Evolutionary conservation across 2,113 vertebrate species (phyloP).

Genomic region (Suncus etruscus): DNA sequence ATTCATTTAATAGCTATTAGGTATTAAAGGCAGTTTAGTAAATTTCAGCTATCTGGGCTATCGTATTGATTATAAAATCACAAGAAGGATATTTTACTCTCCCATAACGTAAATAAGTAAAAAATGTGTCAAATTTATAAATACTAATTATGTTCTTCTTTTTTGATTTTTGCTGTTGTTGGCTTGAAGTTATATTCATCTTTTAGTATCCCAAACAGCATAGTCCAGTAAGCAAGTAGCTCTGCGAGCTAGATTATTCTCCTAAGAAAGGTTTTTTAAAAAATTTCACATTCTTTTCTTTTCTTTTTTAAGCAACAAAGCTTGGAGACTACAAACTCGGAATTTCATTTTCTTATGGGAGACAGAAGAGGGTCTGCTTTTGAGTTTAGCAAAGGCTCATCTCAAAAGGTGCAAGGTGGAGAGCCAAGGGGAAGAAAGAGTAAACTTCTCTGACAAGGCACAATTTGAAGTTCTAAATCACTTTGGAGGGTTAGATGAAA

Average conservation of each 20-base stretch:
- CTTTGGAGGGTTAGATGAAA: too few species aligned
- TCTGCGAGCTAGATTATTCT: not conserved
- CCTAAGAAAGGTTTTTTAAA: not conserved
- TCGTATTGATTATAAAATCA: not conserved
- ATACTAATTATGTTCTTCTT: not conserved
- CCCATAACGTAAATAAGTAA: not conserved
- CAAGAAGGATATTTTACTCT: conserved; percentile 6
- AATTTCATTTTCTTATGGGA: not conserved
- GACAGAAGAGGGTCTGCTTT: not conserved
- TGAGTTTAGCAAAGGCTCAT: not conserved
- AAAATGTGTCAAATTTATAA: not conserved
- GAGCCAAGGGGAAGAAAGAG: not conserved
- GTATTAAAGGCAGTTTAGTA: not conserved
- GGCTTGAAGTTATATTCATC: too few species aligned
- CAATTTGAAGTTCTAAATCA: not conserved
- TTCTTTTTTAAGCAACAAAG: not conserved
- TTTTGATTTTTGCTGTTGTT: not conserved
- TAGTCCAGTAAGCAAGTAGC: not conserved
- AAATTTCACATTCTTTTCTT: not conserved
- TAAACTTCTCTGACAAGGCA: fast-evolving
- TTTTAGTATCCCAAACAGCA: not conserved
- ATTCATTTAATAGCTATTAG: conserved; percentile 1
- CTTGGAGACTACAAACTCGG: not conserved
- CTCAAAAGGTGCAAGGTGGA: not conserved
- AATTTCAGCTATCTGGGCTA: not conserved